Evolutionary conservation across 2,888 invertebrate species (phyloP).

Genomic region (Notocelia uddmanniana): DNA sequence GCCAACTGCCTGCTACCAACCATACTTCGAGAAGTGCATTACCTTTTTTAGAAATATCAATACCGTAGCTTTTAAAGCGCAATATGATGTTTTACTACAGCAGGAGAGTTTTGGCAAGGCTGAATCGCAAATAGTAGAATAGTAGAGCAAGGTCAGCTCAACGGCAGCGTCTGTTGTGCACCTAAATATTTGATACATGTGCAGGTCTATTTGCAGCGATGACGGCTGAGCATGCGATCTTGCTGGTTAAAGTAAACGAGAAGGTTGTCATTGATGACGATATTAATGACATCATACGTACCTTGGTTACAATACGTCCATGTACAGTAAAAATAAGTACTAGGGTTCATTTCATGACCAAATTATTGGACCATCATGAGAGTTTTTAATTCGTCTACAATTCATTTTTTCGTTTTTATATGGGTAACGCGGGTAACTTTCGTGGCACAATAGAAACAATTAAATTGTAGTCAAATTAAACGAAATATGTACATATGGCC

Average conservation of each 20-base stretch:
- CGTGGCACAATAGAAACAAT: too few relatives aligned
- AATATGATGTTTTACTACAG: conserved; percentile 23
- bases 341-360: too few relatives aligned
- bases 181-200: conserved; percentile 45
- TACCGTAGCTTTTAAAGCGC: conserved; percentile 20
- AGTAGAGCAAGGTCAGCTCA: conserved; percentile 60
- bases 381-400: too few relatives aligned
- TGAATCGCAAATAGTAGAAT: conserved; percentile 57
- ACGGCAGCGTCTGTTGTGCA: conserved; percentile 52
- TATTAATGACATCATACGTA: conserved; percentile 23
- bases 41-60: conserved; percentile 1
- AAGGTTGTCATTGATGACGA: conserved; percentile 11
- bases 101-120: conserved; percentile 59
- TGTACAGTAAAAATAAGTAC: not conserved
- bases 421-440: too few relatives aligned
- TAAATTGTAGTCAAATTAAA: too few relatives aligned
- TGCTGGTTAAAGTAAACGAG: conserved; percentile 22
- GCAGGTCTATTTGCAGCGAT: conserved; percentile 38
- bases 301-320: not conserved
- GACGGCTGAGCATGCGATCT: conserved; percentile 6
- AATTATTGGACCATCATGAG: too few relatives aligned
- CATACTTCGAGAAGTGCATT: conserved; percentile 4
- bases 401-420: too few relatives aligned
- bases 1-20: not conserved
- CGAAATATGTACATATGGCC: too few relatives aligned